Percentiles rank a stretch among this genome's conserved stretches.
Conservation (phyloP, 2,113 vertebrate genomes). For the Collichthys lucidus region DNA sequence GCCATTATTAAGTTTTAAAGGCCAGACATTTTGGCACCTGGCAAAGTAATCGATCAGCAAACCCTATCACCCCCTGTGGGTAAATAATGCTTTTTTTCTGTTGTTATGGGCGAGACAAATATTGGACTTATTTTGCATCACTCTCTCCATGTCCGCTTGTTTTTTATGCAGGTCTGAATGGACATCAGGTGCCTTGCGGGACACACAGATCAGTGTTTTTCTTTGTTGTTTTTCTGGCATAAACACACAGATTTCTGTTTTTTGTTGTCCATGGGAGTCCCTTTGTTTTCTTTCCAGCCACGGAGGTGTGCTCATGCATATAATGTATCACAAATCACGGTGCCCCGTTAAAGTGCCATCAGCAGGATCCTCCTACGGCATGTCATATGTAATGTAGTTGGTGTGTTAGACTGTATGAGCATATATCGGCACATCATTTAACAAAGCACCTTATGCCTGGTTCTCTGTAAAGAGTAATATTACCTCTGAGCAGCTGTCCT, state of each 20-base stretch:
- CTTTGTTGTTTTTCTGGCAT: constrained; percentile 49
- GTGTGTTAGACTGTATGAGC: constrained; percentile 34
- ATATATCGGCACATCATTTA: constrained; percentile 42
- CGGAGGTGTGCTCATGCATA: constrained; percentile 59
- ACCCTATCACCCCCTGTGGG: neutral
- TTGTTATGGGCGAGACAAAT: neutral
- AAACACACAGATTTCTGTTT: constrained; percentile 48
- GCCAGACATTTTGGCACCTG: neutral
- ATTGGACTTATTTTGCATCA: neutral
- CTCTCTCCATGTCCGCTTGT: neutral
- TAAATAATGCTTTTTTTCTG: neutral
- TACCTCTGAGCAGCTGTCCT: constrained; percentile 53
- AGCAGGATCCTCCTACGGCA: constrained; percentile 45
- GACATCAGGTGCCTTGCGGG: constrained; percentile 61
- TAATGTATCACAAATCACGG: constrained; percentile 62
- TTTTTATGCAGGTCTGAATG: constrained; percentile 33
- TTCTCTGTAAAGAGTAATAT: constrained; percentile 56
- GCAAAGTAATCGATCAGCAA: neutral
- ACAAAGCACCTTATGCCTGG: constrained; percentile 28
- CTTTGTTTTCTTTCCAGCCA: constrained; percentile 56
- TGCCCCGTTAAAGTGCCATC: constrained; percentile 53
- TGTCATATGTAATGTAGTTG: constrained; percentile 23
- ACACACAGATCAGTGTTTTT: constrained; percentile 56
- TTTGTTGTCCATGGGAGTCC: constrained; percentile 50
- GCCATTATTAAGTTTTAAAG: neutral